Conservation (phyloP, 1,140 invertebrate species). For the Marisa cornuarietis region DNA sequence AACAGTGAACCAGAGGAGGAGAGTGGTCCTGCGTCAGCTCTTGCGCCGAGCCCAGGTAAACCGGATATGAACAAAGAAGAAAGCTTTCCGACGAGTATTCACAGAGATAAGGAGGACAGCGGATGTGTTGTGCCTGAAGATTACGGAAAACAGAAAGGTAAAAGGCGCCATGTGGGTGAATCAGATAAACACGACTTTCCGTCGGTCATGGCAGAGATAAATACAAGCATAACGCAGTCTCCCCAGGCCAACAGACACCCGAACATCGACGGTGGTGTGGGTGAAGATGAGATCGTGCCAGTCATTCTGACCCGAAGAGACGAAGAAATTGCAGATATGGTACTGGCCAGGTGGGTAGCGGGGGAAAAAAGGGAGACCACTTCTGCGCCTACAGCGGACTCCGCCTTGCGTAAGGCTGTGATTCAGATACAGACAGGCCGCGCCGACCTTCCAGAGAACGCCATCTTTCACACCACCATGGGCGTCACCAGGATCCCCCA, state of each 20-base stretch:
- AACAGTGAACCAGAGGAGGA: neutral
- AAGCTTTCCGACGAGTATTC: slow-evolving; percentile 10
- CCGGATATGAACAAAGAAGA: neutral
- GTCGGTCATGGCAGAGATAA: slow-evolving; percentile 7
- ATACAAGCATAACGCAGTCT: neutral
- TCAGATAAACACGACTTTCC: slow-evolving; percentile 16
- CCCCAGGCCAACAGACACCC: no score
- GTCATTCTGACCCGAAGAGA: slow-evolving; percentile 17
- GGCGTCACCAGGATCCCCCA: neutral
- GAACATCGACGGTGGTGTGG: neutral
- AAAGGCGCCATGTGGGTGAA: neutral
- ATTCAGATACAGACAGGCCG: slow-evolving; percentile 5
- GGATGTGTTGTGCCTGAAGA: neutral
- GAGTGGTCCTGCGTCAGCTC: neutral
- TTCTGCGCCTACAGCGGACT: neutral
- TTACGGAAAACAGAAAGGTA: neutral
- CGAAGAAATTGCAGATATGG: neutral
- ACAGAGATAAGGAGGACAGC: slow-evolving; percentile 11
- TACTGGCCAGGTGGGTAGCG: slow-evolving; percentile 18
- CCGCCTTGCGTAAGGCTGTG: neutral
- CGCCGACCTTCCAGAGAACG: neutral
- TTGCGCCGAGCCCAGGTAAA: neutral
- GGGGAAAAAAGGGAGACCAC: neutral
- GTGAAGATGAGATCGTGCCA: slow-evolving; percentile 20
- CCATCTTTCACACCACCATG: slow-evolving; percentile 7